Base-by-base conservation (phyloP, 2,113 vertebrate genomes). In the Pluvialis apricaria region DNA sequence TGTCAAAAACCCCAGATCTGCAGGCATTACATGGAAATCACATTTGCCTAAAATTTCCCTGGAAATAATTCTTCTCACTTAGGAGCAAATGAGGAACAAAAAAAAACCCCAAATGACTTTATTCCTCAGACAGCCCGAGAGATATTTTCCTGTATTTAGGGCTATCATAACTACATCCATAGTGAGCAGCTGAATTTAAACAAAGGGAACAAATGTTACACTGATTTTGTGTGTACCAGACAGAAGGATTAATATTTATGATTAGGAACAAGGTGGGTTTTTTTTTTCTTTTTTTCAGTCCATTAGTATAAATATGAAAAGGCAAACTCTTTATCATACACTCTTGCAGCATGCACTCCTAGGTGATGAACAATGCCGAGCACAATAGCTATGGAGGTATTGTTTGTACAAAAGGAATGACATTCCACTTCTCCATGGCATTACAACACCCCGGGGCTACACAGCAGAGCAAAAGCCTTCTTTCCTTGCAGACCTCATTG, bases 181-280 rank as follows among this genome's bases (percentile, higher is more conserved):
- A 78, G 70, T 20, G 5, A 94, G 49, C 52, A 92, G 91, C 28
- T 72, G 42, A 79, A 86, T 92, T 96, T 96, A 94, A 95, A 85
- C 22, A 73, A 95, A 69, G 20, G 22, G 42, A 97, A 85, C 20
- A 86, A 93, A 88, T 42, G 28, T 82, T 90, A 85, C 54, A 32
- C 57, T 82, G 84, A 54, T 87, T 87, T 78, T 89, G 49, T 47
- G 71, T 60, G 52, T 8, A 3, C 19, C 49, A 87, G 70, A 47
- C 24, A 52, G 65, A 86, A 45, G 10, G 44, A 90, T 91, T 92
- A 83, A 92, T 89, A 92, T 90, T 87, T 90, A 91, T 94, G 71
- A 94, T 69, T 64, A 72, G n/a, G 31, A 91, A 71, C 0, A 25
- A 24, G 22, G 0, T 7, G 2, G 0, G 15, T 32, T 55, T 42